These are phyloP conservation scores for Mareca strepera DNA, from an alignment of 2,797 vertebrate genomes.

Conservation along the genomic window DNA sequence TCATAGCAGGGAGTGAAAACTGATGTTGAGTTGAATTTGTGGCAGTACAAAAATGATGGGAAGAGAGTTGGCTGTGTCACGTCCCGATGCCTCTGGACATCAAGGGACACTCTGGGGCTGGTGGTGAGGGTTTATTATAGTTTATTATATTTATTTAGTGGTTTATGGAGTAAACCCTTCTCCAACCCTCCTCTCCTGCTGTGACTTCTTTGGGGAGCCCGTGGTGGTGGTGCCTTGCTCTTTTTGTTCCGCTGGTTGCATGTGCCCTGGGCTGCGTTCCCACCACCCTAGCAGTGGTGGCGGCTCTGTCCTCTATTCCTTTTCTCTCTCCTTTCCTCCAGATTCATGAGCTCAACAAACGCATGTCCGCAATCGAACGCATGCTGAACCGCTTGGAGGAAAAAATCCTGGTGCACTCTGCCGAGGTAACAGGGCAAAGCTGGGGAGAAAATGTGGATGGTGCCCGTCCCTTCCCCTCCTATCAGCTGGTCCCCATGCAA, in stretches of 20 bases:
- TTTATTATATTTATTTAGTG: too few relatives aligned
- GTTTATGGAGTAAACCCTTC: background rate
- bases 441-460: background rate
- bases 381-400: conserved; percentile 86
- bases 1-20: background rate
- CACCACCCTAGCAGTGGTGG: background rate
- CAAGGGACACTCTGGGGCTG: accelerated
- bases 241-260: background rate
- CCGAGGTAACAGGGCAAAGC: conserved; percentile 76
- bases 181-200: background rate
- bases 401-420: conserved; percentile 77
- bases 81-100: background rate
- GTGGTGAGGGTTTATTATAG: background rate
- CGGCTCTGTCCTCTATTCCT: background rate
- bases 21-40: background rate
- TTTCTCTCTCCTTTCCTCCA: conserved; percentile 51
- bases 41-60: accelerated
- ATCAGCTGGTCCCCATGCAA: accelerated
- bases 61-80: background rate
- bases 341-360: conserved; percentile 86
- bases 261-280: background rate
- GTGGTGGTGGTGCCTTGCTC: accelerated
- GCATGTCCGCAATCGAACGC: conserved; percentile 83
- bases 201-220: accelerated
- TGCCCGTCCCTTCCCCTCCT: background rate